Evolutionary conservation across 2,113 vertebrate species (phyloP).

Genomic region (Rynchops niger): DNA sequence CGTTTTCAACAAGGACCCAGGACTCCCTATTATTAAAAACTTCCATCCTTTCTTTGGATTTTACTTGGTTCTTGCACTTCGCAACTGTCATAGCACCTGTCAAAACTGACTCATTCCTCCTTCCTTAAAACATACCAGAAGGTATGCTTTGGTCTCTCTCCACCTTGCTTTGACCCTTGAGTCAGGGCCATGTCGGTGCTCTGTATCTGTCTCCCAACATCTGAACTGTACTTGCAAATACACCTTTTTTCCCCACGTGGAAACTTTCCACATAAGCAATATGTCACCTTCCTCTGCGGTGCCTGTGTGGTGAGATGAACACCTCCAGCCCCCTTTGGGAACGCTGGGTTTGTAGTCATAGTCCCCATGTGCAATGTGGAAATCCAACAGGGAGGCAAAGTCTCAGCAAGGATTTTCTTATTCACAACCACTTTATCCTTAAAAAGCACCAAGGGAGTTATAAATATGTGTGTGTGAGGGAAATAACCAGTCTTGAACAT

Average conservation of each 20-base stretch:
- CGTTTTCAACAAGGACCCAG: background rate
- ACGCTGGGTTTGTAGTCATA: background rate
- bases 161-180: background rate
- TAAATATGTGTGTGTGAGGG: background rate
- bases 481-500: background rate
- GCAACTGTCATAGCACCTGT: background rate
- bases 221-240: background rate
- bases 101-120: background rate
- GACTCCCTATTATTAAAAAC: background rate
- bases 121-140: background rate
- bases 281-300: fast-evolving
- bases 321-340: background rate
- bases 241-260: fast-evolving
- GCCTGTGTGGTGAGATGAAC: fast-evolving
- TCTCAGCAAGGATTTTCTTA: background rate
- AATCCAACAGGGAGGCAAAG: background rate
- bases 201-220: background rate
- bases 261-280: background rate
- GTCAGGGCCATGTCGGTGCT: background rate
- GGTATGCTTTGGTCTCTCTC: background rate
- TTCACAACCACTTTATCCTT: background rate
- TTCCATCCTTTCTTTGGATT: background rate
- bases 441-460: background rate
- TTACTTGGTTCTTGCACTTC: background rate
- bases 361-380: background rate